These are phyloP conservation scores for Chelon labrosus DNA, from an alignment of 2,797 vertebrate species.

Conservation along the genomic window DNA sequence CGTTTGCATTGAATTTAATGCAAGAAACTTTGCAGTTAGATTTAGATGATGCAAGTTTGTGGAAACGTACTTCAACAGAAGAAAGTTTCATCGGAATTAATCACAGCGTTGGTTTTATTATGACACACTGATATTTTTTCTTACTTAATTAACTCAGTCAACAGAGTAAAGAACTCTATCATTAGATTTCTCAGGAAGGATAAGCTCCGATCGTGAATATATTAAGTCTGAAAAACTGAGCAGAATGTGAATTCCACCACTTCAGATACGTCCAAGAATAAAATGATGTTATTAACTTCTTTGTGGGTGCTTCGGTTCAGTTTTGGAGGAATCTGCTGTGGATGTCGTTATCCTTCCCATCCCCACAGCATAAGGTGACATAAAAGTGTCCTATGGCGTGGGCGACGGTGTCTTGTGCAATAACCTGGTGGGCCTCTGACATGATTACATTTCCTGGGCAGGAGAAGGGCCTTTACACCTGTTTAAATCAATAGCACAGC, in stretches of 20 bases:
- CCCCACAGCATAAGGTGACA: constrained; percentile 37
- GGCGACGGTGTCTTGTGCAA: constrained; percentile 75
- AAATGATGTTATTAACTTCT: constrained; percentile 41
- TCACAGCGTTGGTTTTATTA: constrained; percentile 49
- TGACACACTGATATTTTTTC: neutral
- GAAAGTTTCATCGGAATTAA: constrained; percentile 50
- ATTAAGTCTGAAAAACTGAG: constrained; percentile 42
- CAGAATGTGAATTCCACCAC: constrained; percentile 41
- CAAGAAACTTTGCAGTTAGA: neutral
- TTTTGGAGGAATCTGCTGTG: constrained; percentile 5
- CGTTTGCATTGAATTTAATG: constrained; percentile 4
- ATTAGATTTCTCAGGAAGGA: constrained; percentile 54
- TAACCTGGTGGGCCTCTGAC: constrained; percentile 72
- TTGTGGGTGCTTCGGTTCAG: constrained; percentile 19
- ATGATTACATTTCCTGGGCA: constrained; percentile 77
- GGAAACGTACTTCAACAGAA: constrained; percentile 1
- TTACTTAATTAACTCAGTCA: constrained; percentile 55
- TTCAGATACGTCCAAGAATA: constrained; percentile 31
- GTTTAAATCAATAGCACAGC: constrained; percentile 82
- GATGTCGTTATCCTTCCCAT: neutral
- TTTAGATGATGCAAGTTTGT: constrained; percentile 10
- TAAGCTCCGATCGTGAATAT: constrained; percentile 53
- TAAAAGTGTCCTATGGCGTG: constrained; percentile 58
- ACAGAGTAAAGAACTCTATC: constrained; percentile 54
- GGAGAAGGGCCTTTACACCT: constrained; percentile 74